These are phyloP conservation scores for Tipula confusa DNA, from an alignment of 2,888 invertebrate species.

Conservation along the genomic window DNA sequence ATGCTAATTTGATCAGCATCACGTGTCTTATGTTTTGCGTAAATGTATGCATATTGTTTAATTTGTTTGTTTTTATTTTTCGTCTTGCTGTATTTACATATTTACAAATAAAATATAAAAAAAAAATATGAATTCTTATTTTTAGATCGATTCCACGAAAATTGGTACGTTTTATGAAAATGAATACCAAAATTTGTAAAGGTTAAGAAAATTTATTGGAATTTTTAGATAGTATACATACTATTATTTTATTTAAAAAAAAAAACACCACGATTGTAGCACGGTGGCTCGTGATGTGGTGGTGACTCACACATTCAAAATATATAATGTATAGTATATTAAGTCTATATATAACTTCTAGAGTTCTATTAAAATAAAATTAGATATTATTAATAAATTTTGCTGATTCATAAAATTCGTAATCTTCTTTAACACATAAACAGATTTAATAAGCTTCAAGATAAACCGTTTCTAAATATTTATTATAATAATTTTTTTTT, in stretches of 20 bases:
- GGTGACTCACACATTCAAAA: neutral
- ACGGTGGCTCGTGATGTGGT: neutral
- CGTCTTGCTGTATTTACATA: neutral
- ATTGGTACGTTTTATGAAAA: neutral
- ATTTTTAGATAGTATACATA: neutral
- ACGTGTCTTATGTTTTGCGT: neutral
- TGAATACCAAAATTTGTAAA: neutral
- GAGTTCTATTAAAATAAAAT: neutral
- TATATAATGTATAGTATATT: neutral
- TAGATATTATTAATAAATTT: neutral
- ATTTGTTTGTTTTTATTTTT: neutral
- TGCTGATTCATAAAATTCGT: neutral
- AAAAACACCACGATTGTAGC: neutral
- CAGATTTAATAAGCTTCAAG: neutral
- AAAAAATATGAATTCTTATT: neutral
- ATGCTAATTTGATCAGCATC: neutral
- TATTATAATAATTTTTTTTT: neutral
- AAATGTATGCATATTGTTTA: neutral
- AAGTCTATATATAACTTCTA: neutral
- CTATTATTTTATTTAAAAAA: neutral
- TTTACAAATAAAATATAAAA: neutral
- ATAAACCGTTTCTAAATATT: neutral
- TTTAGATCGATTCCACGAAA: neutral
- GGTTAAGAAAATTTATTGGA: constrained; percentile 6
- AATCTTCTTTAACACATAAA: no score